Evolutionary conservation across 2,888 invertebrate genomes (phyloP).

Genomic region (Blomia tropicalis): DNA sequence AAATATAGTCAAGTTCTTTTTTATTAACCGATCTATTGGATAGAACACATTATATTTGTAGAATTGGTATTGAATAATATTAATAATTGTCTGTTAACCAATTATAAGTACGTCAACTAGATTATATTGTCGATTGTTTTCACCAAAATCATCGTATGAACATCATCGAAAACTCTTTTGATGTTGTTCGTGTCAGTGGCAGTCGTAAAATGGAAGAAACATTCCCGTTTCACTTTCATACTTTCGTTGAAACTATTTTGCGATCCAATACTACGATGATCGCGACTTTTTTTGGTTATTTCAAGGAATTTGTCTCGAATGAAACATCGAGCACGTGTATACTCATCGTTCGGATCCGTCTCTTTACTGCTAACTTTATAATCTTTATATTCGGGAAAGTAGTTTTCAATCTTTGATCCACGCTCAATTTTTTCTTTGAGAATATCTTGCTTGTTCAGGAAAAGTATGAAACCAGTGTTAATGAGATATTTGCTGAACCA

Average conservation of each 20-base stretch:
- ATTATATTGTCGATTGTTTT: constrained; percentile 27
- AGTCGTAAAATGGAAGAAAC: constrained; percentile 54
- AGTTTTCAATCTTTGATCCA: constrained; percentile 47
- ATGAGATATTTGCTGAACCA: constrained; percentile 60
- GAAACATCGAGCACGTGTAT: constrained; percentile 49
- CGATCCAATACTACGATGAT: constrained; percentile 14
- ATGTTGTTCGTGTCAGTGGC: constrained; percentile 60
- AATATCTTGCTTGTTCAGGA: constrained; percentile 65
- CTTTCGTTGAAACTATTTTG: not conserved
- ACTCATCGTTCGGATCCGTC: constrained; percentile 45
- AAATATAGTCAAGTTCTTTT: not conserved
- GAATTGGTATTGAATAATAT: not conserved
- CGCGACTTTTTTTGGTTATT: constrained; percentile 29
- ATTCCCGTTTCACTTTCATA: constrained; percentile 10
- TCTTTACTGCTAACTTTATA: constrained; percentile 29
- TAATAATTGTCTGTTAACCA: too few relatives aligned
- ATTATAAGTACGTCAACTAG: too few relatives aligned
- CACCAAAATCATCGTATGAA: constrained; percentile 49
- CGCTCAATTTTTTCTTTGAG: constrained; percentile 52
- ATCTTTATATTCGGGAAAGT: constrained; percentile 48
- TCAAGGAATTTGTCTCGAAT: constrained; percentile 51
- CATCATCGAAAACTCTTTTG: constrained; percentile 53
- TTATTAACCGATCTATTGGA: too few relatives aligned
- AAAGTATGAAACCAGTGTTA: constrained; percentile 58
- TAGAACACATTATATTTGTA: too few relatives aligned